A percentile compares a stretch with the other conserved stretches of the same genome.
Conservation (phyloP, 1,140 invertebrate species). For the Drosophila azteca region DNA sequence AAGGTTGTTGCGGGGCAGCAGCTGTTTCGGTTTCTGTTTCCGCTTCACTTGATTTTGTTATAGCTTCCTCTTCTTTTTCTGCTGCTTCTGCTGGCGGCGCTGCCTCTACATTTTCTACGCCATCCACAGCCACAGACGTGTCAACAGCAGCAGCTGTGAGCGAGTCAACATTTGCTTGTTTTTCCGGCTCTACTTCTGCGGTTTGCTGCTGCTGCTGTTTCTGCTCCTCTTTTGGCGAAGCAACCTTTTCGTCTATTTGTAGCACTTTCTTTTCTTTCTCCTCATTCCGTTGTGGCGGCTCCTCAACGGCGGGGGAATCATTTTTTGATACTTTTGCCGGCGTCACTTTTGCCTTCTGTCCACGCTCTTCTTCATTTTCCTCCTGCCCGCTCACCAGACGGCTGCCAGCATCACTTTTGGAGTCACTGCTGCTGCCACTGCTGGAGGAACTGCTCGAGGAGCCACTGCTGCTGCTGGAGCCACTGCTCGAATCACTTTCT, state of each 20-base stretch:
- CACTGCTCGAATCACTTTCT: conserved; percentile 62
- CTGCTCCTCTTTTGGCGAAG: conserved; percentile 17
- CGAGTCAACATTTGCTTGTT: neutral
- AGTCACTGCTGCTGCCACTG: conserved; percentile 37
- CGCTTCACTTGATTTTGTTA: neutral
- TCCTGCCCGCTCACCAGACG: conserved; percentile 36
- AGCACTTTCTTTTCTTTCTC: neutral
- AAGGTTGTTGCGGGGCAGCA: no score
- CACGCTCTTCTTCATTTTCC: conserved; percentile 30
- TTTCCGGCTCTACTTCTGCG: neutral
- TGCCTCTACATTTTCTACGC: neutral
- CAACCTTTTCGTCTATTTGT: neutral
- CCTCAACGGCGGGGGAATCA: no score
- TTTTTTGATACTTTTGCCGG: no score
- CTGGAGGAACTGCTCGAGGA: conserved; percentile 37
- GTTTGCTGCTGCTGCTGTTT: neutral
- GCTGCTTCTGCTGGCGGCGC: neutral
- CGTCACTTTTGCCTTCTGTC: neutral
- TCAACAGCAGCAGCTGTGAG: no score
- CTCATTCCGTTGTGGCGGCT: no score
- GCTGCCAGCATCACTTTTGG: conserved; percentile 28
- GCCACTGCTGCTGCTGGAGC: conserved; percentile 46
- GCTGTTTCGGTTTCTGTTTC: neutral
- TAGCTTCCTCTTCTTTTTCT: neutral
- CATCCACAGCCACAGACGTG: conserved; percentile 5